Conservation (phyloP, 2,888 invertebrate genomes). For the Cerastis rubricosa region DNA sequence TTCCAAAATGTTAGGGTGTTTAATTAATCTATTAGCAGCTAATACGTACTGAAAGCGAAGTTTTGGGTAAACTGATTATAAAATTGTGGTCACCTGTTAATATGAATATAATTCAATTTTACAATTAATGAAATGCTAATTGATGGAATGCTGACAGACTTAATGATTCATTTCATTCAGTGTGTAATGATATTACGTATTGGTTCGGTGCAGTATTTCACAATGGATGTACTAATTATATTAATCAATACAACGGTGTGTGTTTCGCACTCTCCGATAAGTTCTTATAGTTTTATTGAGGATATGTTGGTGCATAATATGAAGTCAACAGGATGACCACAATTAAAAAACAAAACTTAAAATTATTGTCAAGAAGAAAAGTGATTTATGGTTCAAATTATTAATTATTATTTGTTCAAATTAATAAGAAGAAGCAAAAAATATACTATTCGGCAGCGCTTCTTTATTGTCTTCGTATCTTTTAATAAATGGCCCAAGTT, state of each 20-base stretch:
- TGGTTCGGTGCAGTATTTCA: conserved; percentile 68
- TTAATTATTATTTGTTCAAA: conserved; percentile 20
- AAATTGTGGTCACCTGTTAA: conserved; percentile 60
- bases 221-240: conserved; percentile 53
- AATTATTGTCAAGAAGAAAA: neutral
- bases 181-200: conserved; percentile 75
- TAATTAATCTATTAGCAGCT: conserved; percentile 53
- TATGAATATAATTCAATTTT: conserved; percentile 61
- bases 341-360: neutral
- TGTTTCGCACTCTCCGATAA: conserved; percentile 10
- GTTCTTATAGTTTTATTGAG: conserved; percentile 9
- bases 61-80: conserved; percentile 63
- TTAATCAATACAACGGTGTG: conserved; percentile 48
- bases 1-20: conserved; percentile 40
- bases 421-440: conserved; percentile 2
- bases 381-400: neutral
- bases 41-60: conserved; percentile 51
- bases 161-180: conserved; percentile 78
- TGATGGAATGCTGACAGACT: conserved; percentile 77
- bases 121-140: conserved; percentile 74
- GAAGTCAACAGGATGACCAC: neutral
- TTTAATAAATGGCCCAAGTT: conserved; percentile 34
- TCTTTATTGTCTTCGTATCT: conserved; percentile 16
- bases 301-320: neutral
- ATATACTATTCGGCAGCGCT: neutral